Conservation (phyloP, 1,140 invertebrate genomes). For the Macrosteles quadrilineatus region DNA sequence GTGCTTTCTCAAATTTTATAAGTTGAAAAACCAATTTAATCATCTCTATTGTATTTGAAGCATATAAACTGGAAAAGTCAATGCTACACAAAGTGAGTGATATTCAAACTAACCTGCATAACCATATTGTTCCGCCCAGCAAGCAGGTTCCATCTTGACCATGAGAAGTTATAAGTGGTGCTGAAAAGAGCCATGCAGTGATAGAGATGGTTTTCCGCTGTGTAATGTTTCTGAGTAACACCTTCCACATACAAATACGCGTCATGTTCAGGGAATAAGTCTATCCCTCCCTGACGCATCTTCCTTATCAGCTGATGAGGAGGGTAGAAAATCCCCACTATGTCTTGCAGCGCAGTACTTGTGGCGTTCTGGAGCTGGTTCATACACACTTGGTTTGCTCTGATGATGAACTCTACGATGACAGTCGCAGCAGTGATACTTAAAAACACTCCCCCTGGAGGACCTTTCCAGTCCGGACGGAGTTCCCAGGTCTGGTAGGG, state of each 20-base stretch:
- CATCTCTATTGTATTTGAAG: too few relatives aligned
- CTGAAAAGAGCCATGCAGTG: conserved; percentile 78
- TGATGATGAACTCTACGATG: conserved; percentile 65
- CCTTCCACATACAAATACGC: conserved; percentile 80
- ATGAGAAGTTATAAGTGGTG: conserved; percentile 77
- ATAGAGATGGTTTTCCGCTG: conserved; percentile 77
- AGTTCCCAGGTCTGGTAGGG: conserved; percentile 86
- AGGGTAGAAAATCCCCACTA: conserved; percentile 58
- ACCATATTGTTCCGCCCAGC: conserved; percentile 67
- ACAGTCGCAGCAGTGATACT: conserved; percentile 68
- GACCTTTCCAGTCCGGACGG: conserved; percentile 63
- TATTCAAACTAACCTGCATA: too few relatives aligned
- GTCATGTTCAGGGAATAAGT: conserved; percentile 87
- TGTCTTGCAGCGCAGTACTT: conserved; percentile 55
- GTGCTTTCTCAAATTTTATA: too few relatives aligned
- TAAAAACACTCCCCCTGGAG: conserved; percentile 58
- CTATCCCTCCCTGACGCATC: conserved; percentile 73
- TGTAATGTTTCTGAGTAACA: conserved; percentile 68
- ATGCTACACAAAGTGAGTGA: too few relatives aligned
- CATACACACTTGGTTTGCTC: conserved; percentile 52
- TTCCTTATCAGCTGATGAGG: conserved; percentile 58
- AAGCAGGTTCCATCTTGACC: conserved; percentile 83
- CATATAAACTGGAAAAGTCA: too few relatives aligned
- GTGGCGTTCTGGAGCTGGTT: conserved; percentile 59
- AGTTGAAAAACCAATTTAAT: too few relatives aligned